Conservation (phyloP, 1,140 invertebrate genomes). For the Drosophila nasuta region DNA sequence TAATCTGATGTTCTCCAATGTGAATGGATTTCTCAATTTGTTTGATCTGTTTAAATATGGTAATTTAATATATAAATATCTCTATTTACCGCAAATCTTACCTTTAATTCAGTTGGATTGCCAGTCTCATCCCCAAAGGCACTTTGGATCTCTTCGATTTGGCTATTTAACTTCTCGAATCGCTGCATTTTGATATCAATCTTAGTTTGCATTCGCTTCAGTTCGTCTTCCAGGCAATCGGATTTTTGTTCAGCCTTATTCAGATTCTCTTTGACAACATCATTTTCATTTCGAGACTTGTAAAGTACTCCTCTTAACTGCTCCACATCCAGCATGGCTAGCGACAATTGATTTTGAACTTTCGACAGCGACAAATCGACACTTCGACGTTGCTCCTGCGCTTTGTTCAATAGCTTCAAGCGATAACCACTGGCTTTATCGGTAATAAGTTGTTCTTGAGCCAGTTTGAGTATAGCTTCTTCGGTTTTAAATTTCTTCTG, state of each 20-base stretch:
- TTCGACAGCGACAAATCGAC: constrained; percentile 87
- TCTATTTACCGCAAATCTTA: constrained; percentile 56
- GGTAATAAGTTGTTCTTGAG: constrained; percentile 89
- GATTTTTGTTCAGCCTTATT: constrained; percentile 51
- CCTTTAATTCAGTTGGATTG: constrained; percentile 86
- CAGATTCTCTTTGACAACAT: constrained; percentile 38
- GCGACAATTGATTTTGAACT: constrained; percentile 88
- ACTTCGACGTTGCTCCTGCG: constrained; percentile 84
- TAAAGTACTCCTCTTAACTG: constrained; percentile 84
- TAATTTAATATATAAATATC: neutral
- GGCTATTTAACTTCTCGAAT: constrained; percentile 65
- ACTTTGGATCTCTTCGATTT: constrained; percentile 72
- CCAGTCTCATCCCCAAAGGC: constrained; percentile 66
- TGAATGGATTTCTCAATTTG: constrained; percentile 88
- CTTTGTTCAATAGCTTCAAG: constrained; percentile 85
- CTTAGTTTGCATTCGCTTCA: constrained; percentile 64
- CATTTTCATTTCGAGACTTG: constrained; percentile 54
- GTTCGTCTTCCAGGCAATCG: constrained; percentile 36
- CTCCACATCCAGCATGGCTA: constrained; percentile 87
- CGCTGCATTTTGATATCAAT: constrained; percentile 78
- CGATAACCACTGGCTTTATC: constrained; percentile 87
- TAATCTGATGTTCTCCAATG: constrained; percentile 86
- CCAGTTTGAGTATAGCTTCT: constrained; percentile 87
- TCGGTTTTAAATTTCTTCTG: constrained; percentile 87
- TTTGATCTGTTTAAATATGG: constrained; percentile 82